Evolutionary conservation across 2,797 vertebrate species (phyloP), one percentile per base, ranked within the genome.

Genomic region (Poecilia picta): DNA sequence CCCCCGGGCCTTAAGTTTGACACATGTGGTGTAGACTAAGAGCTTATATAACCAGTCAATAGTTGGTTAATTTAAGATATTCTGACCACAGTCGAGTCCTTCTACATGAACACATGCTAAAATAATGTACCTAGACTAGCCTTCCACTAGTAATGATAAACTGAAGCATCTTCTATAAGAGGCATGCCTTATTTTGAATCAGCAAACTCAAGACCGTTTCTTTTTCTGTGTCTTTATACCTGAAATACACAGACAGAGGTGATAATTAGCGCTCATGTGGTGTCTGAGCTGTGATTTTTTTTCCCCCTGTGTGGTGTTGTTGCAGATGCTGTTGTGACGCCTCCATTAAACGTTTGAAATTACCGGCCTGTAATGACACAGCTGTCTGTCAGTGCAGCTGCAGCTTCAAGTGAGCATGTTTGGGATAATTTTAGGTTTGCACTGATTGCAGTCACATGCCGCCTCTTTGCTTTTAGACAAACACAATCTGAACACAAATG

Each of bases 371-470:
- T 79, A 74, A 83, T 78, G 53, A 87, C 79, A 78, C 79, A 85
- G 83, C 83, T 89, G 78, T 51, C 64, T 76, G 77, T 87, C 75
- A 76, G 59, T 72, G 78, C 78, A 83, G 84, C 81, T 83, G 77
- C 59, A 72, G 51, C 43, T 62, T 12, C 73, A 31, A 55, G 41
- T 31, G 36, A 73, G 45, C 55, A 31, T 82, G 77, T 83, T 68
- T 72, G 70, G 75, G 80, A 81, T 85, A 83, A 89, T 89, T 83
- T 71, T 36, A 87, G 83, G 81, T 77, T 83, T 81, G 41, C 71
- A 11, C 47, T 80, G 81, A 89, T 87, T 80, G 70, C 76, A 74
- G 62, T 84, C 76, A 82, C 80, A 71, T 73, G 36, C 55, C 73
- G 73, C 72, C 41, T 85, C 25, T 73, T 71, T 83, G 8, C n/a